Base-by-base conservation (phyloP, 2,797 vertebrate genomes). In the Pangasius krempfi region DNA sequence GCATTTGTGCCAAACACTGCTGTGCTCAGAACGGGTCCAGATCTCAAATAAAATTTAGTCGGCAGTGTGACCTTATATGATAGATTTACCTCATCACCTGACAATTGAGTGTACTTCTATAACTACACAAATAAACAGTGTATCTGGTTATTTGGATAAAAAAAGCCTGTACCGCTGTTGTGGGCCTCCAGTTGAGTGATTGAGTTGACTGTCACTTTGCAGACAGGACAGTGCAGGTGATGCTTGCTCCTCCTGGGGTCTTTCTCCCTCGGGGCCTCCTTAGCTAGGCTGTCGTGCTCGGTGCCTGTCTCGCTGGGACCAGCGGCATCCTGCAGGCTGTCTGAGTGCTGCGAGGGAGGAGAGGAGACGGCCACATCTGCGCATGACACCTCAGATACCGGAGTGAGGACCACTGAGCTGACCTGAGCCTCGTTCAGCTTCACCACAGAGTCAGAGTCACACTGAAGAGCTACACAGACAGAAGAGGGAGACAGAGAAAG, bases 121-220 rank as follows among this genome's bases (percentile, higher is more conserved):
- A 44, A 62, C 80, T 81, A 86, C 25, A 62, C 16, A 47, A 16
- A 6, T n/a, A 40, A 76, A 50, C 27, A 66, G 22, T 14, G 22
- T 66, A 30, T 68, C 9, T 10, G 44, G 27, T 30, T 50, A 66
- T 50, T n/a, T 14, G 33, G 22, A 9, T 25, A 56, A 54, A 37
- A 14, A 50, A 52, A 25, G 60, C 13, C 12, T 54, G 30, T 94
- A 98, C 97, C 97, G 0, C 96, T 97, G 92, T 96, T 99, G 93
- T 99, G 98, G 91, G 98, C 97, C 90, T 99, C 98, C 91, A 99
- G 94, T 94, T 99, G 98, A 68, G 97, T 98, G 90, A 95, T 93
- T 0, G 98, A 99, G 94, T 99, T 99, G 92, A 99, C 98, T 0
- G 97, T 99, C 95, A 99, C 98, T 95, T 99, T 99, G 94, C 98